Percentiles rank a stretch among this genome's conserved stretches.
Conservation (phyloP, 1,140 invertebrate genomes). For the Zeugodacus cucurbitae region DNA sequence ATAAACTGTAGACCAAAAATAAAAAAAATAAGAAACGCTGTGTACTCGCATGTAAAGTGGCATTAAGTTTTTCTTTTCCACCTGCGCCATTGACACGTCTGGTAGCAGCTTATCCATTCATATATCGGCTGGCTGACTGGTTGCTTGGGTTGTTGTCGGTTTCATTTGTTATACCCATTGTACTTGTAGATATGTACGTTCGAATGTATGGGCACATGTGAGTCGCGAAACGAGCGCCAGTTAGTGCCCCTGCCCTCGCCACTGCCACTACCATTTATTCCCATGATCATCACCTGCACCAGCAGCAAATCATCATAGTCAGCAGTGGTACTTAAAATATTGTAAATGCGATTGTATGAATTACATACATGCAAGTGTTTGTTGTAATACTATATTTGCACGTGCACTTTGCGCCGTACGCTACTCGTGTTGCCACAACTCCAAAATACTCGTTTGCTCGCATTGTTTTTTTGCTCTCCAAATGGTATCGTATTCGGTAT, state of each 20-base stretch:
- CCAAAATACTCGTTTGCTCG: not conserved
- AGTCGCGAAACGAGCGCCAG: not conserved
- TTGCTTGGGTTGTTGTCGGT: not conserved
- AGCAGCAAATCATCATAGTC: not conserved
- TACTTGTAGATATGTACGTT: not conserved
- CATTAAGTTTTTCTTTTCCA: not conserved
- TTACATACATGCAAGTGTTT: not conserved
- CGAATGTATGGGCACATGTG: not conserved
- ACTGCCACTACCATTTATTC: not conserved
- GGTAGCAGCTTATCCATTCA: slow-evolving; percentile 2
- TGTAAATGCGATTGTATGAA: not conserved
- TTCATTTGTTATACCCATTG: not conserved
- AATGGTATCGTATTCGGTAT: not conserved
- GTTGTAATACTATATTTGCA: not conserved
- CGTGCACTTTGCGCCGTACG: not conserved
- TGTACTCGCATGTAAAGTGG: not conserved
- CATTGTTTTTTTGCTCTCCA: not conserved
- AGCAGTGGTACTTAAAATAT: slow-evolving; percentile 6
- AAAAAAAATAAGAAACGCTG: not conserved
- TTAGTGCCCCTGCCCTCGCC: not conserved
- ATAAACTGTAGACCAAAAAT: not conserved
- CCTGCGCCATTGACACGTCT: not conserved
- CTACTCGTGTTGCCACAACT: not conserved
- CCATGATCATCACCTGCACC: not conserved
- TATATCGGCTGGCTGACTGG: not conserved